Base-by-base conservation (phyloP, 2,113 vertebrate genomes). In the Seriola dumerili region DNA sequence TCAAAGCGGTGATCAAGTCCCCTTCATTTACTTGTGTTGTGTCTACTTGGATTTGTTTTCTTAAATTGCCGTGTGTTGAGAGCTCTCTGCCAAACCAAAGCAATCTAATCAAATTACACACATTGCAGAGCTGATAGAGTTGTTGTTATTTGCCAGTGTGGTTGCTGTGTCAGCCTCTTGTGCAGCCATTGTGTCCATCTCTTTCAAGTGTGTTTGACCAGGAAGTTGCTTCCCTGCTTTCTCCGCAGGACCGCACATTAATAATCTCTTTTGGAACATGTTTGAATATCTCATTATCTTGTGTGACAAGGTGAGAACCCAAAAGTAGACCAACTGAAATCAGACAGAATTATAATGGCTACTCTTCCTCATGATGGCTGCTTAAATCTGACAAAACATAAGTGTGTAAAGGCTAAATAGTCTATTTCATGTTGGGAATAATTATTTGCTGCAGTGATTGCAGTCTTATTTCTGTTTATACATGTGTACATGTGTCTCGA, bases 391-490 rank as follows among this genome's bases (percentile, higher is more conserved):
- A 68, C 21, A 77, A 70, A 80, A 72, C 36, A 21, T 11, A 61
- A 42, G 34, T 67, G 62, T 80, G 72, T 78, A 77, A 87, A 82
- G 59, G 29, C n/a, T 77, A 40, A 69, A 84, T 62, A 40, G 76
- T 64, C 66, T 64, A 42, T 78, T 85, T 87, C 61, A 67, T 58
- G 40, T 77, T 79, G 46, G 46, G 23, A 29, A 29, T 29, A 29
- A 29, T 29, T 29, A 34, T 62, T 36, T 74, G 17, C 11, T n/a
- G 14, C n/a, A 23, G 9, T 44, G 58, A 61, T 21, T 67, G 38
- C 21, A 34, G 48, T 70, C 13, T 32, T 38, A 16, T 68, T 50
- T 17, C 29, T 8, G 9, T 32, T 34, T 29, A 21, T 75, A 42
- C 5, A 36, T 21, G 44, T 75, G 19, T 38, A 6, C 6, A 72